A percentile compares a stretch with the other conserved stretches of the same genome.
Conservation (phyloP, 2,888 invertebrate genomes). For the Microdon myrmicae region DNA sequence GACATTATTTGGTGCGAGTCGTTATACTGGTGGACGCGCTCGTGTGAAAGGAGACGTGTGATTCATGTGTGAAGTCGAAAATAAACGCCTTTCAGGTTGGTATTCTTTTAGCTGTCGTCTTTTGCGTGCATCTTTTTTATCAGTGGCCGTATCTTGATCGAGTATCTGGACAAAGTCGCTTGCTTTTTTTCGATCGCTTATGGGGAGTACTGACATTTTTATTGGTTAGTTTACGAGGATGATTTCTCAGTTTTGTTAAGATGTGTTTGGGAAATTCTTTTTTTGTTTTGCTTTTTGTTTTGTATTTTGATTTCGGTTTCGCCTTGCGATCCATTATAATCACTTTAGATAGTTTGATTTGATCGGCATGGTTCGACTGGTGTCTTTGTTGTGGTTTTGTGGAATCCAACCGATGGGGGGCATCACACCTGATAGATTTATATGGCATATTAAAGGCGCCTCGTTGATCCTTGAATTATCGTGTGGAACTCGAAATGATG, state of each 20-base stretch:
- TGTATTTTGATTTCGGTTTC: conserved; percentile 14
- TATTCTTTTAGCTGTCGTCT: conserved; percentile 46
- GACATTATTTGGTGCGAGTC: conserved; percentile 43
- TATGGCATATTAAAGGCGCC: conserved; percentile 46
- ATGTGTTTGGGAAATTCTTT: no score
- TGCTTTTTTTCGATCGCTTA: conserved; percentile 44
- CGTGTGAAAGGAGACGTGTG: conserved; percentile 38
- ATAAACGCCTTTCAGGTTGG: conserved; percentile 61
- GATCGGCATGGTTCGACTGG: conserved; percentile 10
- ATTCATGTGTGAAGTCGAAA: conserved; percentile 53
- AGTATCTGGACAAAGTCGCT: no score
- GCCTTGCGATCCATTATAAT: conserved; percentile 33
- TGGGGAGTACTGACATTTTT: conserved; percentile 47
- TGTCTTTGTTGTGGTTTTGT: conserved; percentile 48
- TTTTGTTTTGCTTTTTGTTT: conserved; percentile 6
- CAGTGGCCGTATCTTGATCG: conserved; percentile 48
- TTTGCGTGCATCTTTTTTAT: conserved; percentile 33
- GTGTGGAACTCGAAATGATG: conserved; percentile 31
- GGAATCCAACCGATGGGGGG: conserved; percentile 38
- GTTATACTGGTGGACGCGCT: conserved; percentile 33
- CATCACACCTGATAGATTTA: conserved; percentile 53
- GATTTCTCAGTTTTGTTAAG: conserved; percentile 42
- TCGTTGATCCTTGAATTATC: conserved; percentile 32
- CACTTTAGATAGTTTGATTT: conserved; percentile 42
- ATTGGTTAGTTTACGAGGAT: conserved; percentile 52